Evolutionary conservation across 30 jellyfish, hydroid and myxozoan genomes (phyloP), one percentile per base, ranked within the genome.

Genomic region (Morbakka virulenta): DNA sequence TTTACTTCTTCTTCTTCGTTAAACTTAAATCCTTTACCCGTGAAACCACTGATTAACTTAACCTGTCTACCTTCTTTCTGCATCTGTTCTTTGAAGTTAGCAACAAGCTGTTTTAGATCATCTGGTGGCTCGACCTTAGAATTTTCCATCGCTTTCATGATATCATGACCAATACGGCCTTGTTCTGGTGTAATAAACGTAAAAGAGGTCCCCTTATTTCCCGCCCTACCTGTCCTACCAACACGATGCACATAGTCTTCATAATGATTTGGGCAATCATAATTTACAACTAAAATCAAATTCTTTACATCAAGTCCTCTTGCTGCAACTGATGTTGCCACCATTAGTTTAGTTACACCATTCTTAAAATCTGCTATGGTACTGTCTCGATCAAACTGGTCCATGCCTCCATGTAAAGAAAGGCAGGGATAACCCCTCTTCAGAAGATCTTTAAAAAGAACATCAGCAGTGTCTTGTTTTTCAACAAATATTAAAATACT

Each of bases 171-270:
- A 32, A 71, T 72, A 31, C 95, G 87, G 31, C 96, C 97, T 61
- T 94, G 95, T 26, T 88, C 97, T 0, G 95, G 95, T 12, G 99
- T 94, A 12, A 94, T 52, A 33, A 94, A 76, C 4, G 99, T 94
- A 71, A 85, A 84, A 14, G 97, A 95, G n/a, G 81, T 81, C 2
- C 99, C 99, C 62, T 94, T 94, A 75, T 88, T 94, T 0, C 99
- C 99, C 17, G 97, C 97, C 4, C 99, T 89, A 12, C 99, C 99
- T 9, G 99, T 94, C 9, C 99, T 95, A 31, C 99, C 99, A 51
- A 78, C 96, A 13, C 99, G 88, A 49, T 94, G 99, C 23, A 94
- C 97, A 61, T 94, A 94, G 67, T 94, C 99, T 84, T 94, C 99
- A 41, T 83, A 87, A 68, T 94, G 99, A 57, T 94, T 94, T 3